Base-by-base conservation (phyloP, 1,140 invertebrate species). In the Drosophila novamexicana region DNA sequence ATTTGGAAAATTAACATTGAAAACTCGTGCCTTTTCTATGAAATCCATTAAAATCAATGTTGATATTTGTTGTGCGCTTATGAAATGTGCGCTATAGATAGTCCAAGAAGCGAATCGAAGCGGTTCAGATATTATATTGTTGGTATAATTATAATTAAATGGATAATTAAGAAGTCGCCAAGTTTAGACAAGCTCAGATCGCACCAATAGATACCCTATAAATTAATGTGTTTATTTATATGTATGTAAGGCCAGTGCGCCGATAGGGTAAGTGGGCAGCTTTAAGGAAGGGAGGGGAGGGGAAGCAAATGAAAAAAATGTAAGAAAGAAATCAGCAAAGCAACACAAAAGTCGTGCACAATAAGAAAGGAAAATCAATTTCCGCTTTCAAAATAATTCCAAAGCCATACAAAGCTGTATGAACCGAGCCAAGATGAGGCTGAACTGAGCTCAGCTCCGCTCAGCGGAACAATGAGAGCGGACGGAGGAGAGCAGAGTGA, bases 341-440 rank as follows among this genome's bases (percentile, higher is more conserved):
- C 73, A 84, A 77, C 68, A 77, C 65, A 71, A 74, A 80, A 84
- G 82, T 58, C 56, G 83, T 69, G 75, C 82, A 86, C 82, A 88
- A 89, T 89, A 83, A 84, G 77, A 89, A 81, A 77, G 74, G 81
- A 88, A 88, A 88, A 88, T 88, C 84, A 88, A 88, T 88, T 88
- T 88, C 84, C 84, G 84, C 85, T 88, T 88, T 80, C 74, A 79
- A 89, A 88, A 89, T 88, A 88, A 88, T 88, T 89, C 84, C 84
- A 89, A 89, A 84, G 84, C 81, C 84, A 72, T 88, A 88, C 77
- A 88, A 89, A 76, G 74, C 74, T 72, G 68, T 62, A 66, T 66
- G 74, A 76, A 72, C 68, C 49, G 54, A 47, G 59, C 62, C 52
- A 66, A 64, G 77, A 75, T 72, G 84, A 68, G 54, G 49, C 77